These are phyloP conservation scores for Cecidostiba fungosa DNA, from an alignment of 2,888 invertebrate genomes.

Conservation along the genomic window DNA sequence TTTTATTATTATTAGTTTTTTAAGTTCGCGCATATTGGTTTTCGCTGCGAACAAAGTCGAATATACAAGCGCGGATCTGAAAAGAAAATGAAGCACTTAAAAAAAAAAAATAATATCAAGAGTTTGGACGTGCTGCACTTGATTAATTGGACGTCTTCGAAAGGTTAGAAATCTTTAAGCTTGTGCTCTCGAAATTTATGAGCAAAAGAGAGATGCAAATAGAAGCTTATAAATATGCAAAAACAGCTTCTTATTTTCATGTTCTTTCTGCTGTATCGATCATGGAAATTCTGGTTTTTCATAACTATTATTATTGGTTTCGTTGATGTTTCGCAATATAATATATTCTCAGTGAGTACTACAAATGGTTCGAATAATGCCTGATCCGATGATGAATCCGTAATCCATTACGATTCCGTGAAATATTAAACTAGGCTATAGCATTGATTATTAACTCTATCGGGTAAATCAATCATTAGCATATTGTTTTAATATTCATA, in stretches of 20 bases:
- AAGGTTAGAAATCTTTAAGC: constrained; percentile 11
- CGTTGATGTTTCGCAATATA: not conserved
- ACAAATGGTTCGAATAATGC: not conserved
- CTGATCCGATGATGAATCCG: not conserved
- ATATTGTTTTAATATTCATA: not conserved
- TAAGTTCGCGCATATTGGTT: no score
- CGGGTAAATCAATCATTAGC: not conserved
- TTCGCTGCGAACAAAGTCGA: not conserved
- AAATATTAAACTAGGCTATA: not conserved
- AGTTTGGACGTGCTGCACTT: constrained; percentile 6
- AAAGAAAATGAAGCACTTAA: not conserved
- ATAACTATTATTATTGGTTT: not conserved
- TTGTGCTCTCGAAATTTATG: not conserved
- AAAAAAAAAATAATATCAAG: not conserved
- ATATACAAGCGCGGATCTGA: not conserved
- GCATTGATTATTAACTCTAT: not conserved
- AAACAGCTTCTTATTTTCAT: not conserved
- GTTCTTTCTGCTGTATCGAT: not conserved
- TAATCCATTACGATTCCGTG: not conserved
- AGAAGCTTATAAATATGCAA: not conserved
- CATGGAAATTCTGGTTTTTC: not conserved
- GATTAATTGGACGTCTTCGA: constrained; percentile 26
- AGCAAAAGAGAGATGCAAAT: not conserved
- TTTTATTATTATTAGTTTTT: no score
- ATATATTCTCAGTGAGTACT: not conserved